Percentiles rank a stretch among this genome's conserved stretches.
phyloP scores from a whole-genome alignment of 1,140 invertebrate species.

The Onthophagus taurus region DNA sequence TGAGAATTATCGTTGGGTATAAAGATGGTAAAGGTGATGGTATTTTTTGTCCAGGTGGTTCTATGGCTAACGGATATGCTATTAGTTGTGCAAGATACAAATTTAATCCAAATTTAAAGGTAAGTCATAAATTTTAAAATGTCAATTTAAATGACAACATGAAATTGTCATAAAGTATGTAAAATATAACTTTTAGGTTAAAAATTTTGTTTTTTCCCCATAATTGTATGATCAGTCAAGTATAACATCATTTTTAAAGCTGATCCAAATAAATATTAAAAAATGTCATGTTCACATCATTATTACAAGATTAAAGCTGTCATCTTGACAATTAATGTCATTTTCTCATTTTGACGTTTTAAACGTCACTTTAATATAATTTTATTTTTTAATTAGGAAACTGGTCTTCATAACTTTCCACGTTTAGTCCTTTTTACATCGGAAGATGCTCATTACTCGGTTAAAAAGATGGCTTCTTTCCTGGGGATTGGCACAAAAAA shows the following conservation, averaged over 20 bases:
- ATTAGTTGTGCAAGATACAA: constrained; percentile 79
- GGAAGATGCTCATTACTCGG: constrained; percentile 90
- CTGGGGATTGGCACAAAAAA: constrained; percentile 72
- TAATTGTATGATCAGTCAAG: too few relatives aligned
- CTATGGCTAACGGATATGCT: constrained; percentile 91
- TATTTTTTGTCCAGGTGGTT: constrained; percentile 92
- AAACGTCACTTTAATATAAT: constrained; percentile 13
- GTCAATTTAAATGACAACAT: too few relatives aligned
- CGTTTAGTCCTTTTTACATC: constrained; percentile 73
- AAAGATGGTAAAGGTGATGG: constrained; percentile 65
- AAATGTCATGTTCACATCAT: too few relatives aligned
- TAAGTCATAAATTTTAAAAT: constrained; percentile 28
- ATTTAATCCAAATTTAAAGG: constrained; percentile 70
- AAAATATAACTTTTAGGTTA: too few relatives aligned
- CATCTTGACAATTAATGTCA: too few relatives aligned
- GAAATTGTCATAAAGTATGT: too few relatives aligned
- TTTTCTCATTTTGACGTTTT: background rate
- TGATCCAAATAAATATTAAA: too few relatives aligned
- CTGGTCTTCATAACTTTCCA: constrained; percentile 56
- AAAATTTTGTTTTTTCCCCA: too few relatives aligned
- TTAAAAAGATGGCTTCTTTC: constrained; percentile 73
- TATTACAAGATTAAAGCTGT: too few relatives aligned
- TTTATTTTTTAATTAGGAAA: constrained; percentile 46
- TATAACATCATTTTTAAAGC: too few relatives aligned
- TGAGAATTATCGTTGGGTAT: constrained; percentile 82